These are phyloP conservation scores for Oxycera nigricornis DNA, from an alignment of 2,888 invertebrate genomes.

Conservation along the genomic window DNA sequence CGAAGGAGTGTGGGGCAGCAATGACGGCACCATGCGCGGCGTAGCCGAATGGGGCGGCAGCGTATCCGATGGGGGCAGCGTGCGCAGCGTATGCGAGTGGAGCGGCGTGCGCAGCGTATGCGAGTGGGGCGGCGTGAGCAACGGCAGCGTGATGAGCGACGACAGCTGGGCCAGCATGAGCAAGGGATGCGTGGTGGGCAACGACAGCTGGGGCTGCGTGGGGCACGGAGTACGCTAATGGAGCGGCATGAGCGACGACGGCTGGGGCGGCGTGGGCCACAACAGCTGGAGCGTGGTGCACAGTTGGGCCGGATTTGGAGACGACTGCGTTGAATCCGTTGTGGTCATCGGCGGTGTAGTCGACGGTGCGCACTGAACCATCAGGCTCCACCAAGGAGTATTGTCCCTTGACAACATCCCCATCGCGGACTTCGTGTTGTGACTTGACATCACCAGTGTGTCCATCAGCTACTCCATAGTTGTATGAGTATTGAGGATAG, in stretches of 20 bases:
- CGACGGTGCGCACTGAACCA: constrained; percentile 62
- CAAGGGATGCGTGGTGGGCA: constrained; percentile 26
- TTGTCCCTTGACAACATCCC: constrained; percentile 63
- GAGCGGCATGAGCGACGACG: constrained; percentile 23
- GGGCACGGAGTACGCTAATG: constrained; percentile 31
- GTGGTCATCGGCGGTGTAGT: constrained; percentile 62
- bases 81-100: constrained; percentile 38
- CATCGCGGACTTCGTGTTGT: constrained; percentile 62
- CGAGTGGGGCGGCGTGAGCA: constrained; percentile 26
- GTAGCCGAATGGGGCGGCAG: constrained; percentile 46
- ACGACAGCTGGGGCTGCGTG: constrained; percentile 49
- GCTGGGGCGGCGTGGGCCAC: constrained; percentile 13
- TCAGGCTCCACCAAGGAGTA: constrained; percentile 63
- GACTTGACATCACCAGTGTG: constrained; percentile 62
- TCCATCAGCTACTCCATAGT: constrained; percentile 61
- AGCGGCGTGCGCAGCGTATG: constrained; percentile 27
- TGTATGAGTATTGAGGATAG: constrained; percentile 62
- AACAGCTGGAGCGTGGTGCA: constrained; percentile 45
- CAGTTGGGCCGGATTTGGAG: constrained; percentile 60
- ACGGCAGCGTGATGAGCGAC: constrained; percentile 49
- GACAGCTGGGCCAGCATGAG: constrained; percentile 39
- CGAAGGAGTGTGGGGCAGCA: constrained; percentile 53
- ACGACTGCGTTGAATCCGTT: constrained; percentile 63
- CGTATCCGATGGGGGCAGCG: constrained; percentile 48
- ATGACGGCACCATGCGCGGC: too few relatives aligned